Evolutionary conservation across 2,888 invertebrate genomes (phyloP), one percentile per base, ranked within the genome.

Genomic region (Drosophila cracens): DNA sequence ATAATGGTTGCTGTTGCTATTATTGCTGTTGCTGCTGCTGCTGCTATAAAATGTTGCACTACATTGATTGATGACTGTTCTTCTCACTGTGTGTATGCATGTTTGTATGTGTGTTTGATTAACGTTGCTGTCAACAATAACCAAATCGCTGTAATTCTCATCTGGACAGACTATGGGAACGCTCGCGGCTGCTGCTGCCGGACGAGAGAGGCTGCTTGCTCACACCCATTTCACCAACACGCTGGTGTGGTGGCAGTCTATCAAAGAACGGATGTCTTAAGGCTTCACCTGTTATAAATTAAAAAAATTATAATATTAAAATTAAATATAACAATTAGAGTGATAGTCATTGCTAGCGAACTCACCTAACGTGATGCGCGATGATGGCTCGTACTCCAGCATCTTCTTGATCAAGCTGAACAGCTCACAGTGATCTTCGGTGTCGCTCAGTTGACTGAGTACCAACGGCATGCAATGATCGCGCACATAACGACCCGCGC

Each of bases 401-500:
- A 99, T 99, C 93, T 96, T 96, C 90, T 96, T 96, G 87, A 99
- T 96, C 92, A 99, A 94, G 93, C 99, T 98, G 93, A 99, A 99
- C 91, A 99, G 94, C 92, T 97, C 96, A 77, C 96, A 95, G 93
- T 99, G 97, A 91, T 99, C 99, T 83, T 97, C 96, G 87, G 97
- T 97, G 87, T 97, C 98, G 90, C 95, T 95, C 92, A 96, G 95
- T 93, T 97, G 95, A 94, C 98, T 98, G 94, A 98, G 96, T 97
- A 98, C 95, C 66, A 99, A 94, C 64, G 99, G 99, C 95, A 98
- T 99, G 94, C 99, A 99, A 93, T 99, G 99, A 93, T 99, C 99
- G 90, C 98, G 95, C 49, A 99, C 99, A 92, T 99, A 99, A 94
- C 98, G 96, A 63, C 99, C 99, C 71, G 98, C 98, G 59, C 98